Evolutionary conservation across 2,113 vertebrate genomes (phyloP).

Genomic region (Psilopsiagon aurifrons): DNA sequence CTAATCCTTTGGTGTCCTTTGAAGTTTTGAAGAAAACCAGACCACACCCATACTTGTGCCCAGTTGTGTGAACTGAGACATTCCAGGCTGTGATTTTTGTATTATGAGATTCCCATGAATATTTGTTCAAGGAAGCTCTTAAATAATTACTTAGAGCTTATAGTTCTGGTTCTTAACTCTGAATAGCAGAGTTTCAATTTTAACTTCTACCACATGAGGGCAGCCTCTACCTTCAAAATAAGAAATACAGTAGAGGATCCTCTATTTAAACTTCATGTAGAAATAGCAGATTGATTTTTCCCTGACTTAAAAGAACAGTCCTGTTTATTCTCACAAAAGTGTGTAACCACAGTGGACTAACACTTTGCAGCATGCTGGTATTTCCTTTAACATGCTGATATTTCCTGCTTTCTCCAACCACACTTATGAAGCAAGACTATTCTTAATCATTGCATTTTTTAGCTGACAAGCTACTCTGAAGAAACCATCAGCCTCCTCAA

Average conservation of each 20-base stretch:
- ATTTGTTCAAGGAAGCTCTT: background rate
- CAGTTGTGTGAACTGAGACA: slow-evolving; percentile 54
- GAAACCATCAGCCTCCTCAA: background rate
- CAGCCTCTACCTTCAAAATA: slow-evolving; percentile 55
- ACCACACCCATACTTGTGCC: slow-evolving; percentile 13
- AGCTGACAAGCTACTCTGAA: background rate
- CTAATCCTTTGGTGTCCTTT: slow-evolving; percentile 43
- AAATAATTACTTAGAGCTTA: background rate
- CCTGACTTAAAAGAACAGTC: background rate
- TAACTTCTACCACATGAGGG: slow-evolving; percentile 73
- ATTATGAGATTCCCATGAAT: background rate
- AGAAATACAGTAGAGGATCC: background rate
- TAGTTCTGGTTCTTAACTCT: background rate
- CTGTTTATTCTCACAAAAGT: background rate
- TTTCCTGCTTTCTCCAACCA: background rate
- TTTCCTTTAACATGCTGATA: background rate
- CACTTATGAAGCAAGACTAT: background rate
- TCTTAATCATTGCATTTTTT: background rate
- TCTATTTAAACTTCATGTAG: background rate
- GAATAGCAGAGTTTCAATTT: background rate
- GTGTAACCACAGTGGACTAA: background rate
- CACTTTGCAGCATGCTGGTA: background rate
- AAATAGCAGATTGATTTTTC: background rate
- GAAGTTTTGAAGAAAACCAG: background rate
- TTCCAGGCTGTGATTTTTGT: slow-evolving; percentile 60